phyloP scores from a whole-genome alignment of 92 coral and sea anemone species.

The Nematostella vectensis region DNA sequence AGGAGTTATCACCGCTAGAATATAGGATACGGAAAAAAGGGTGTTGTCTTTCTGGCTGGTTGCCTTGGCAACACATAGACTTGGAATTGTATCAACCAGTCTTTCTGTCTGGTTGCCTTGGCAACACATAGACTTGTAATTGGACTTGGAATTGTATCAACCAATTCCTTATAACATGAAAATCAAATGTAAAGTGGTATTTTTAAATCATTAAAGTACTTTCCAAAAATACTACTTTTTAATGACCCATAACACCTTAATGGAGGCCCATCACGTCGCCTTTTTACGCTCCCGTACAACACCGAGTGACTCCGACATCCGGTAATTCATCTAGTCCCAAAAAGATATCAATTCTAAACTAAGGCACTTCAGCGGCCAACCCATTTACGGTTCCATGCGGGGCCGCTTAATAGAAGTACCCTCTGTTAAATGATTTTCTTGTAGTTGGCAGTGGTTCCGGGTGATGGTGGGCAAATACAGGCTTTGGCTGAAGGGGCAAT shows the following conservation, averaged over 20 bases:
- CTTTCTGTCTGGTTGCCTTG: not conserved
- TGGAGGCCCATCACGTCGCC: too few species aligned
- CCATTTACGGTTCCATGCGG: too few species aligned
- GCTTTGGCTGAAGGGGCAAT: not conserved
- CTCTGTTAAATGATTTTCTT: not conserved
- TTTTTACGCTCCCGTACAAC: too few species aligned
- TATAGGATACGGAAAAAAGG: not conserved
- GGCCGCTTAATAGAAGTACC: too few species aligned
- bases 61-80: not conserved
- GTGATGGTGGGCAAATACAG: not conserved
- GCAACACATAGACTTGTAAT: not conserved
- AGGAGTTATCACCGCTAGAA: slow-evolving; percentile 1
- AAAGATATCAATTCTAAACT: too few species aligned
- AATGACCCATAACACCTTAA: not conserved
- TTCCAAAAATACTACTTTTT: not conserved
- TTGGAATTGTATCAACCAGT: too few species aligned
- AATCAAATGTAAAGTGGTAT: not conserved
- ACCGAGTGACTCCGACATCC: too few species aligned
- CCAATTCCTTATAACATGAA: not conserved
- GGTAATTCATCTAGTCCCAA: too few species aligned
- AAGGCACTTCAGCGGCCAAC: too few species aligned
- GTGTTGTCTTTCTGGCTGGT: not conserved
- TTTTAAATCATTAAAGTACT: not conserved
- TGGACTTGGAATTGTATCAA: not conserved
- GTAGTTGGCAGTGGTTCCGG: not conserved